Percentiles rank a stretch among this genome's conserved stretches.
phyloP scores from a whole-genome alignment of 2,113 vertebrate species.

The Halcyon malimbica region DNA sequence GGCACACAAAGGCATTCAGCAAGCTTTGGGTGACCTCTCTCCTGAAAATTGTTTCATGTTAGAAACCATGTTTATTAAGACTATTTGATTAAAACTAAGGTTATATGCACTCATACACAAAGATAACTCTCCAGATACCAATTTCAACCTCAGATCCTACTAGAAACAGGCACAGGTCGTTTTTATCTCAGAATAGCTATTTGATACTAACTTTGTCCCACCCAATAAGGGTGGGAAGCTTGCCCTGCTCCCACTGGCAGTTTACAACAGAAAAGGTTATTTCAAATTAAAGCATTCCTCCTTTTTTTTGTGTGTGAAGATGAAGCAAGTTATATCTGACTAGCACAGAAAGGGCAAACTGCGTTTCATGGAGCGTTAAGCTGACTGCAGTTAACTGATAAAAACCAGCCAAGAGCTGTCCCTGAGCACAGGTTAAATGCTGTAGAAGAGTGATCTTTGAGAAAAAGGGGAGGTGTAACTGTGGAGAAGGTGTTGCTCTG shows the following conservation, averaged over 20 bases:
- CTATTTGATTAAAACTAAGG: background rate
- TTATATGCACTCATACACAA: background rate
- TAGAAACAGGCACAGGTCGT: background rate
- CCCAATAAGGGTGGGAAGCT: background rate
- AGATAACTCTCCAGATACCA: background rate
- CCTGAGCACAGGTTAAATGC: background rate
- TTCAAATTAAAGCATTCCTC: constrained; percentile 13
- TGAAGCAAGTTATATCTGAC: background rate
- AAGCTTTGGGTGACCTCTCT: background rate
- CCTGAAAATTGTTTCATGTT: background rate
- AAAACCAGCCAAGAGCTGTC: background rate
- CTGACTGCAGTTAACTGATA: constrained; percentile 14
- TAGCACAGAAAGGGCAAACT: constrained; percentile 25
- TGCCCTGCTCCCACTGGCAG: background rate
- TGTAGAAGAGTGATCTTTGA: background rate
- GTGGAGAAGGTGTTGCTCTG: background rate
- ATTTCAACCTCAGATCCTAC: background rate
- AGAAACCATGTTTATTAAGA: background rate
- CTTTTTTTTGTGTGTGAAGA: background rate
- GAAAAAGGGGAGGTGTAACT: background rate
- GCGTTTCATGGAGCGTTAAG: background rate
- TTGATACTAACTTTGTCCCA: background rate
- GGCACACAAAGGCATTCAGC: background rate
- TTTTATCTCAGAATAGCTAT: background rate
- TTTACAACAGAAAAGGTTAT: background rate